Conservation (phyloP, 1,140 invertebrate genomes). For the Zaprionus vittiger region DNA sequence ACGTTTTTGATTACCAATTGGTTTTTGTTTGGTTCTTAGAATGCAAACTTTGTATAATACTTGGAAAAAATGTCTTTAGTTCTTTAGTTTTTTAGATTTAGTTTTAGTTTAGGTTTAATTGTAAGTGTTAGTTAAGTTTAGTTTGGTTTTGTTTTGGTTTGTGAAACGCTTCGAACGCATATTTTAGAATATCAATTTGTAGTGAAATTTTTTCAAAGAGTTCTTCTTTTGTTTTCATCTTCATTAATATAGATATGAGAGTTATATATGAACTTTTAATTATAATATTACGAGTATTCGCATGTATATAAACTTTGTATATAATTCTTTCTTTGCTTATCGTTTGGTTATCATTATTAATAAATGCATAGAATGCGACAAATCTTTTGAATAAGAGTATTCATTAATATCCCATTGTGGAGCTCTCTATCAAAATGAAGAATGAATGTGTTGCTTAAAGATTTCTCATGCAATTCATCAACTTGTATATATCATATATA, state of each 20-base stretch:
- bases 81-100: constrained; percentile 51
- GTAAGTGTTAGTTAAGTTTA: constrained; percentile 54
- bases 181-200: constrained; percentile 74
- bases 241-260: constrained; percentile 45
- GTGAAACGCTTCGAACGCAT: constrained; percentile 78
- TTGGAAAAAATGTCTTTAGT: constrained; percentile 52
- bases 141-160: constrained; percentile 27
- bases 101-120: constrained; percentile 50
- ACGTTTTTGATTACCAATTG: constrained; percentile 80
- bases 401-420: constrained; percentile 10
- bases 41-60: constrained; percentile 71
- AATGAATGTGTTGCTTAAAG: constrained; percentile 4
- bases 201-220: constrained; percentile 32
- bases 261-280: constrained; percentile 43
- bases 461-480: constrained; percentile 21
- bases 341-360: constrained; percentile 50
- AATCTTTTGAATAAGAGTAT: constrained; percentile 35
- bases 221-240: constrained; percentile 15
- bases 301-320: constrained; percentile 75
- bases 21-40: constrained; percentile 70
- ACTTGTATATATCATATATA: constrained; percentile 4
- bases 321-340: constrained; percentile 36
- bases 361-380: constrained; percentile 79
- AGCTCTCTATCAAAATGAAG: constrained; percentile 47
- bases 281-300: constrained; percentile 48